Evolutionary conservation across 2,888 invertebrate species (phyloP), one percentile per base, ranked within the genome.

Genomic region (Synergus laeviventris): DNA sequence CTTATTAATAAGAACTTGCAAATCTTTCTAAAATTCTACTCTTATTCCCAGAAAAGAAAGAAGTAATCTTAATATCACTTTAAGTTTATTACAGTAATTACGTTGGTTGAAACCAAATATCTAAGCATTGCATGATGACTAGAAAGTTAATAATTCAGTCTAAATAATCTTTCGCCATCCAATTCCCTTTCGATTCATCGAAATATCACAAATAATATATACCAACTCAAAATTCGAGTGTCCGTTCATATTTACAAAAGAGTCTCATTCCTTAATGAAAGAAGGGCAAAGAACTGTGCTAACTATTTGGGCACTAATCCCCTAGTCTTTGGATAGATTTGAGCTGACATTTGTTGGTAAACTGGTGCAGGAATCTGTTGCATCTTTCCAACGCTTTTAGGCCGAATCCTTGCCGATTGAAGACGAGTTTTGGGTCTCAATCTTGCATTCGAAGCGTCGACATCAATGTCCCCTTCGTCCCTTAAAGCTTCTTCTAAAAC

Each of bases 401-500:
- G 90, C 66, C 90, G 86, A 42, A 85, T 76, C 49, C 85, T 81
- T 61, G 88, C 86, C n/a, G 89, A 88, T 78, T 87, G 89, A 12
- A 89, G 80, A 31, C 90, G 86, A 11, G 88, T 81, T 66, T 87
- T 89, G 0, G 84, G 84, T 77, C 87, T 84, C 4, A 88, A 81
- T 64, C 86, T 86, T 1, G 85, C 89, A 76, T 84, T 89, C 1
- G 90, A 90, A 11, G 91, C 91, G 75, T 91, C 91, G 3, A 91
- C 91, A 75, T 91, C 91, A 59, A 91, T 91, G 70, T 90, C 91
- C 0, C 90, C 91, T 77, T 90, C 91, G 76, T 91, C 91, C 18
- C 90, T 84, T 31, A 91, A 80, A 16, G 91, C 91, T 77, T 90
- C 90, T 74, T 91, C 91, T 11, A 91, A 86, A 18, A 89, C 91